These are phyloP conservation scores for Microctenopoma stevenorrisi DNA, from an alignment of 2,797 vertebrate genomes.

Conservation along the genomic window DNA sequence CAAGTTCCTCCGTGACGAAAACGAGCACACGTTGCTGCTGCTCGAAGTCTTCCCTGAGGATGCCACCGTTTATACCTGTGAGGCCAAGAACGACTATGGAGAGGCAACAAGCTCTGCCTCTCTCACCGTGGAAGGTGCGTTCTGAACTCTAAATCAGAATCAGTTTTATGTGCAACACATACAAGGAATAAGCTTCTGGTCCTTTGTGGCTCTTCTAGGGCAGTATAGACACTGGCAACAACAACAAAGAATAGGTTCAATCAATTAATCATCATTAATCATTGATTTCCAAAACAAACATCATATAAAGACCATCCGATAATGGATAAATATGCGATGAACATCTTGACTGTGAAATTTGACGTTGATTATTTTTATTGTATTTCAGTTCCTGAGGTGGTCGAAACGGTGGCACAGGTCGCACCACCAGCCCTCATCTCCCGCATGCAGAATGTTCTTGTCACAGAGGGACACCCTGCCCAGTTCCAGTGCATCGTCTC, in stretches of 20 bases:
- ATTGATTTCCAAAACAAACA: too few species aligned
- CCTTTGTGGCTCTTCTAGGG: too few species aligned
- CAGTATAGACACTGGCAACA: too few species aligned
- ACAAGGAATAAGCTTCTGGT: too few species aligned
- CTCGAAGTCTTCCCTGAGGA: conserved; percentile 96
- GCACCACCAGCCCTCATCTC: conserved; percentile 86
- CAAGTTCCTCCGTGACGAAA: conserved; percentile 92
- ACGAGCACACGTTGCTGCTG: conserved; percentile 91
- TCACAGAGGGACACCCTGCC: conserved; percentile 87
- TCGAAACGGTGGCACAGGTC: conserved; percentile 83
- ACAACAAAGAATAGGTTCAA: too few species aligned
- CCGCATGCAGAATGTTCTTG: conserved; percentile 84
- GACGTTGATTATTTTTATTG: neutral
- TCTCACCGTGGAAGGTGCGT: conserved; percentile 93
- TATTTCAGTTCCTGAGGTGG: conserved; percentile 88
- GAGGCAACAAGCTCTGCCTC: conserved; percentile 90
- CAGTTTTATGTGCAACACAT: too few species aligned
- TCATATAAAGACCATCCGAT: too few species aligned
- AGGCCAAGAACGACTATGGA: conserved; percentile 93
- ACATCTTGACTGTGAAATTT: neutral
- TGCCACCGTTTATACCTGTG: conserved; percentile 89
- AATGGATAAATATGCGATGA: too few species aligned
- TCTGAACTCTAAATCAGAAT: too few species aligned
- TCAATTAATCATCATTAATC: too few species aligned
- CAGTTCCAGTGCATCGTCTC: conserved; percentile 90